These are phyloP conservation scores for Amphiduros pacificus DNA, from an alignment of 2,888 invertebrate genomes.

Conservation along the genomic window DNA sequence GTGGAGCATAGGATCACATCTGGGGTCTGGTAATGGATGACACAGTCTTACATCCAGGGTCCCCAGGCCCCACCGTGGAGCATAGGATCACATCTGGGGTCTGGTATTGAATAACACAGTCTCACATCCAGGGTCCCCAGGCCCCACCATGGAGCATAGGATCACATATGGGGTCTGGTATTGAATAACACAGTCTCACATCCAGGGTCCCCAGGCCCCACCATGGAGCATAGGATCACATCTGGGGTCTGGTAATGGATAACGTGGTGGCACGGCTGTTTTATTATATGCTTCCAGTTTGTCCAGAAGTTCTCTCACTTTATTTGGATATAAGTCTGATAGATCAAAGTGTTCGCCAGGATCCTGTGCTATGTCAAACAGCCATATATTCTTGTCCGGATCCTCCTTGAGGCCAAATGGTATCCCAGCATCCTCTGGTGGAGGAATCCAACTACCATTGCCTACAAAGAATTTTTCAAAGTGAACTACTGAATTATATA, in stretches of 20 bases:
- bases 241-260: constrained; percentile 40
- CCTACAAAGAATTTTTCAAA: constrained; percentile 33
- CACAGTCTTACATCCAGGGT: no score
- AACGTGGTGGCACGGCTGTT: constrained; percentile 50
- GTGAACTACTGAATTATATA: neutral
- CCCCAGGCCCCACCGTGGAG: no score
- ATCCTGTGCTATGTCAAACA: constrained; percentile 50
- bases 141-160: constrained; percentile 46
- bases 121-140: constrained; percentile 58
- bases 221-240: constrained; percentile 44
- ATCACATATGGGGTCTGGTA: constrained; percentile 39
- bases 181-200: constrained; percentile 40
- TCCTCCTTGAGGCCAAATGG: no score
- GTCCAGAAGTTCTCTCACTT: constrained; percentile 40
- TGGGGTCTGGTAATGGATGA: constrained; percentile 44
- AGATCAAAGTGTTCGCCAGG: constrained; percentile 48
- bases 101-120: no score
- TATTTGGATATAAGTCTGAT: constrained; percentile 34
- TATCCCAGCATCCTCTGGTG: no score
- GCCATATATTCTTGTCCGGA: constrained; percentile 55
- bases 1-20: constrained; percentile 40
- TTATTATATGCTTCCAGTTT: constrained; percentile 39
- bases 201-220: constrained; percentile 56
- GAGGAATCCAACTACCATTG: constrained; percentile 42
- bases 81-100: no score